Percentiles rank a stretch among this genome's conserved stretches.
These are phyloP conservation scores for Sebastes miniatus DNA, from an alignment of 2,797 vertebrate genomes.

Conservation along the genomic window DNA sequence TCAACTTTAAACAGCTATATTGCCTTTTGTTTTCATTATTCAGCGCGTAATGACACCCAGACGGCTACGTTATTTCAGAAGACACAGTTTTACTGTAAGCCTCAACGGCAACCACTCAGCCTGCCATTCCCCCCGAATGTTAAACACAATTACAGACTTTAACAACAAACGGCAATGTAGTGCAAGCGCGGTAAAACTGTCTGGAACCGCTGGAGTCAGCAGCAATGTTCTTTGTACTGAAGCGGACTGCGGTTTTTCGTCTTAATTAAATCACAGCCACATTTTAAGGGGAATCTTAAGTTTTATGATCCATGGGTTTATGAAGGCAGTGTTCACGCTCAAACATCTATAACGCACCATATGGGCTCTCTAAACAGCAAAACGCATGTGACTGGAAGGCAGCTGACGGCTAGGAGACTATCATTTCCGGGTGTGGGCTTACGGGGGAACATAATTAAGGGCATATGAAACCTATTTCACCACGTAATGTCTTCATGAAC, in stretches of 20 bases:
- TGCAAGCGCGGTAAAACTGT: slow-evolving; percentile 35
- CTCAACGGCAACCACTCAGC: slow-evolving; percentile 33
- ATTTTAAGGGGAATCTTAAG: slow-evolving; percentile 53
- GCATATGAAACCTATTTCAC: slow-evolving; percentile 12
- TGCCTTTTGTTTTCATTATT: slow-evolving; percentile 44
- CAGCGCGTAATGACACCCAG: slow-evolving; percentile 1
- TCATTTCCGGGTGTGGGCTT: neutral
- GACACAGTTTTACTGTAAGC: slow-evolving; percentile 44
- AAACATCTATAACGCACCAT: slow-evolving; percentile 17
- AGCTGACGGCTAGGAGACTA: neutral
- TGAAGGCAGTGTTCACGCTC: slow-evolving; percentile 42
- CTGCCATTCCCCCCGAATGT: slow-evolving; percentile 3
- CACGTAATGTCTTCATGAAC: slow-evolving; percentile 30
- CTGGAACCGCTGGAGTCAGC: slow-evolving; percentile 55
- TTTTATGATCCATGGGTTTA: slow-evolving; percentile 62
- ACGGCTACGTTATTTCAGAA: slow-evolving; percentile 35
- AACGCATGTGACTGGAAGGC: slow-evolving; percentile 17
- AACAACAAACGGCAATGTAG: slow-evolving; percentile 25
- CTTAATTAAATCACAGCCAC: slow-evolving; percentile 66
- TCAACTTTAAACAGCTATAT: slow-evolving; percentile 39
- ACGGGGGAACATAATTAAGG: slow-evolving; percentile 27
- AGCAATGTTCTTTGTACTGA: slow-evolving; percentile 30
- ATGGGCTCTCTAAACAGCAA: slow-evolving; percentile 23
- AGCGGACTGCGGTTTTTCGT: slow-evolving; percentile 27
- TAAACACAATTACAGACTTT: slow-evolving; percentile 48